Evolutionary conservation across 2,888 invertebrate species (phyloP).

Genomic region (Nesidiocoris tenuis): DNA sequence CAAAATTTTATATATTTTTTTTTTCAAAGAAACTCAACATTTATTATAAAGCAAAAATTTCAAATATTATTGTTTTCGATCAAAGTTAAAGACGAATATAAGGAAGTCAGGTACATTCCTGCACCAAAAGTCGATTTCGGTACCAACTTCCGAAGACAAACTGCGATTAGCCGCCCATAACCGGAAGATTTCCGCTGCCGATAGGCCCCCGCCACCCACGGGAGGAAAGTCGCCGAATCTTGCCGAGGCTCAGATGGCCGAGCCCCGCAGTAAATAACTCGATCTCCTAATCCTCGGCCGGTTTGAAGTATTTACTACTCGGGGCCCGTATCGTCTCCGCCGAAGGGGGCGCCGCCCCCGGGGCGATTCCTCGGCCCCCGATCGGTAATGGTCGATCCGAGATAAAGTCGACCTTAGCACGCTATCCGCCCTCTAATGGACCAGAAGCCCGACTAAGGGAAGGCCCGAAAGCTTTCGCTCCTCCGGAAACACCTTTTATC

Average conservation of each 20-base stretch:
- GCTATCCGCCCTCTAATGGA: constrained; percentile 43
- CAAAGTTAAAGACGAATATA: too few species aligned
- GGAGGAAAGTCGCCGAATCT: background rate
- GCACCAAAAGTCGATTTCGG: too few species aligned
- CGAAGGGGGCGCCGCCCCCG: background rate
- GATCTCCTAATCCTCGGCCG: background rate
- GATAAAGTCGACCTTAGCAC: constrained; percentile 42
- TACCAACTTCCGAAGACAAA: too few species aligned
- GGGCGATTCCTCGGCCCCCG: too few species aligned
- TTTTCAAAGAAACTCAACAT: too few species aligned
- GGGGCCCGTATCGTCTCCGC: background rate
- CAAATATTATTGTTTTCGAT: too few species aligned
- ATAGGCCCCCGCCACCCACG: background rate
- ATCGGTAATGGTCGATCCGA: constrained; percentile 45
- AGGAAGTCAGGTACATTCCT: too few species aligned
- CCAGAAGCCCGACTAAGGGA: constrained; percentile 35
- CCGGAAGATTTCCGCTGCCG: background rate
- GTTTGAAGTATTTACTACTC: background rate
- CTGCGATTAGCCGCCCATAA: background rate
- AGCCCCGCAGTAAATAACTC: background rate
- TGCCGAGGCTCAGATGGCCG: background rate
- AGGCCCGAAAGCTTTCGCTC: background rate
- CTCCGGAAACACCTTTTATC: background rate
- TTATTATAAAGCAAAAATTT: too few species aligned
- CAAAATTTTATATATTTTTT: too few species aligned